Evolutionary conservation across 2,113 vertebrate genomes (phyloP), one percentile per base, ranked within the genome.

Genomic region (Dasyornis broadbenti): DNA sequence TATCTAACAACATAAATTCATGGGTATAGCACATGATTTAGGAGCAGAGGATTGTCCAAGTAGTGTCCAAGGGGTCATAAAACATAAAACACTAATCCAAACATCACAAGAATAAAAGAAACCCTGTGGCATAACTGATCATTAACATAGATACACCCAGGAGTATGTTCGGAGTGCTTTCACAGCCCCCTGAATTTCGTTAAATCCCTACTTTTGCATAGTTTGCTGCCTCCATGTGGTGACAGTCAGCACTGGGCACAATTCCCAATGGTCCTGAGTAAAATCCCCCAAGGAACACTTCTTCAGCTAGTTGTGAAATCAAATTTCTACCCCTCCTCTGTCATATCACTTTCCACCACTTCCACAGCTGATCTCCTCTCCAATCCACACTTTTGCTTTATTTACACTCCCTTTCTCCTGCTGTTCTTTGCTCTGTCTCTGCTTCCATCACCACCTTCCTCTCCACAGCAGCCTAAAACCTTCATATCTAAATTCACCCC

Each of bases 171-270:
- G 10, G 40, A 61, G 20, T 0, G 42, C 64, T 49, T 24, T 42
- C 53, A 13, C n/a, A 18, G 50, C 22, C 66, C 49, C 44, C n/a
- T 16, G 53, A 15, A 28, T 53, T 64, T 33, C 79, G 24, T 45
- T 13, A 37, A 64, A 59, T 31, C 37, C 16, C 42, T 16, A 19
- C 20, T 97, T 96, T 49, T 40, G 23, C 14, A 81, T 92, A 44
- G 73, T 96, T 86, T 97, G 96, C 96, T 96, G 97, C 97, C 95
- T 15, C 95, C 96, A 42, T 82, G 96, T 94, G 97, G 96, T 3
- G 3, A 66, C 31, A 63, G 52, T 2, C 44, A 44, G 45, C 16
- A 40, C 57, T 26, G 47, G 30, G n/a, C 60, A 4, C 9, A 68
- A 35, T 8, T 44, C 64, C 33, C 6, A 35, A 40, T 0, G 56